These are phyloP conservation scores for Ptyas mucosa DNA, from an alignment of 2,113 vertebrate species.

Conservation along the genomic window DNA sequence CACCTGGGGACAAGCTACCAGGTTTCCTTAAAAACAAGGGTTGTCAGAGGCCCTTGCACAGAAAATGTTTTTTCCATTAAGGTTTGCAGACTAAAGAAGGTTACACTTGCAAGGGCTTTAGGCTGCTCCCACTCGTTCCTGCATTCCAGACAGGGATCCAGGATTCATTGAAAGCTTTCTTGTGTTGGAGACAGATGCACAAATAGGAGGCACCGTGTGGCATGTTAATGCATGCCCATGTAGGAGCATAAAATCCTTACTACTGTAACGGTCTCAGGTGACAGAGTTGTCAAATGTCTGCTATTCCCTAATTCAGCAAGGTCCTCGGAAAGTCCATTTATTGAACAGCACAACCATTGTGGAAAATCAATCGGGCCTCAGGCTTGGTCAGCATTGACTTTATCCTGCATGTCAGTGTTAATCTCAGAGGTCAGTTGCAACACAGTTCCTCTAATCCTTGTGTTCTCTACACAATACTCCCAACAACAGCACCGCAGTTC, in stretches of 20 bases:
- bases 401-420: neutral
- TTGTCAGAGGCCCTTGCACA: neutral
- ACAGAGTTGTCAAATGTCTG: neutral
- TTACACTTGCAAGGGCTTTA: neutral
- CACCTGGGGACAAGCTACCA: constrained; percentile 24
- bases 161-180: neutral
- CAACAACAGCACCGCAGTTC: neutral
- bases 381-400: constrained; percentile 47
- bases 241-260: neutral
- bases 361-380: constrained; percentile 45
- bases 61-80: constrained; percentile 13
- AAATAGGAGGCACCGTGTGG: neutral
- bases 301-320: constrained; percentile 27
- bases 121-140: accelerated
- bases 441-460: neutral
- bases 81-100: neutral
- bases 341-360: constrained; percentile 43
- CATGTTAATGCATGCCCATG: neutral
- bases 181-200: neutral
- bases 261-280: neutral
- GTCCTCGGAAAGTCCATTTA: constrained; percentile 62
- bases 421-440: neutral
- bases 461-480: neutral
- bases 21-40: constrained; percentile 6
- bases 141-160: neutral